Conservation (phyloP, 2,797 vertebrate species). For the Enteromius viviparus region DNA sequence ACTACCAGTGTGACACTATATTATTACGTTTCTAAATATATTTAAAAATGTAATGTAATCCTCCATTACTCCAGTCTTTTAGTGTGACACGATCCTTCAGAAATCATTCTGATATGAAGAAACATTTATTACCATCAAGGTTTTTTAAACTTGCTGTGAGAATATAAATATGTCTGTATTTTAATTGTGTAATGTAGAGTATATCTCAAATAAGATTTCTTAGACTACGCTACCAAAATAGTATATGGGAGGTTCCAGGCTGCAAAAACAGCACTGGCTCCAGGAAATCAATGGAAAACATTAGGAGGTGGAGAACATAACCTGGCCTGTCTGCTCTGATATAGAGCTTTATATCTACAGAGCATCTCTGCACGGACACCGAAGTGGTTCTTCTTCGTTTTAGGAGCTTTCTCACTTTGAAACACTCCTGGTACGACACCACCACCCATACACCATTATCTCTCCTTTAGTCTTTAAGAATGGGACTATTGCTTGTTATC, state of each 20-base stretch:
- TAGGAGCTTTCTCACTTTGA: not conserved
- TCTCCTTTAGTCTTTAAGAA: constrained; percentile 9
- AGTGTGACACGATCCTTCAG: not conserved
- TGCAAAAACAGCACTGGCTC: not conserved
- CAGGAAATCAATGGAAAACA: not conserved
- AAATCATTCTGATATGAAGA: not conserved
- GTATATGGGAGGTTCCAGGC: not conserved
- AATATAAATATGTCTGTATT: not conserved
- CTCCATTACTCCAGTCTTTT: not conserved
- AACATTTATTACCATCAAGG: not conserved
- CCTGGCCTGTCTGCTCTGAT: not conserved
- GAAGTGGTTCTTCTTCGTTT: not conserved
- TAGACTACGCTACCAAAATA: constrained; percentile 2
- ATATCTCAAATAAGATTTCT: not conserved
- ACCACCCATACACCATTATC: not conserved
- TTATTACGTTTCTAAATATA: not conserved
- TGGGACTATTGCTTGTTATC: not conserved
- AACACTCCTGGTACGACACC: not conserved
- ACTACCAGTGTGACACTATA: too few relatives aligned
- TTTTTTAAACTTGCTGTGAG: not conserved
- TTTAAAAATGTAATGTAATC: not conserved
- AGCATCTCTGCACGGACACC: not conserved
- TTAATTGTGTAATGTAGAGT: not conserved
- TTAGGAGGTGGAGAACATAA: not conserved
- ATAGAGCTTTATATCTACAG: not conserved